Base-by-base conservation (phyloP, 2,113 vertebrate genomes). In the Pontoporia blainvillei region DNA sequence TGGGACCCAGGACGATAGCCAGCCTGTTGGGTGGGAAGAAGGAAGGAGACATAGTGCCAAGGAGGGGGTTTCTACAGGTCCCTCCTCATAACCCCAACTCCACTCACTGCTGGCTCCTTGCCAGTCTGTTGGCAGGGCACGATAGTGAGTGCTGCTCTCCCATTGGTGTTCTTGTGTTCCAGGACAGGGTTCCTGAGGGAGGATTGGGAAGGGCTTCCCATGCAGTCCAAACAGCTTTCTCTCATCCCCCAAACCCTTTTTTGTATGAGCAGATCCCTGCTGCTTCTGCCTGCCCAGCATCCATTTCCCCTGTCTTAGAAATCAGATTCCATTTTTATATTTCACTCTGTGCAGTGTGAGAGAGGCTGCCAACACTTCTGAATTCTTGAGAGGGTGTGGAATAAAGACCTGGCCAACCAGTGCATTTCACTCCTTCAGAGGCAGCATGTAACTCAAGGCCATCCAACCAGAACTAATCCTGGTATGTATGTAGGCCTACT, bases 1-100 rank as follows among this genome's bases (percentile, higher is more conserved):
- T 57, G 8, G 61, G 34, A 17, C 36, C 27, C 12, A 41, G 52
- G 27, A 75, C 18, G 23, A 61, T 15, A 23, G 49, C 23, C 11
- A 2, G 49, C 6, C 9, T 36, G 11, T 8, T 73, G 21, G 29
- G 8, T 20, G 3, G 20, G 4, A 27, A 18, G n/a, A 44, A 1
- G 52, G 29, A 34, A 73, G 6, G 31, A 54, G 13, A n/a, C 18
- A 15, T 4, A 14, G 27, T 29, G 7, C 21, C 54, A 39, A 59
- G 39, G n/a, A 64, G 29, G 2, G 6, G 21, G 0, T 10, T 52
- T 46, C 18, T 20, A 49, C 2, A 73, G 79, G 23, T 8, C 36
- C 36, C 73, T 36, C 44, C 52, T 6, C 39, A 4, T 36, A 49
- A 27, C 8, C 14, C 34, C 2, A 2, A 8, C 10, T 15, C 21